These are phyloP conservation scores for Ophioninae sp. DNA, from an alignment of 2,888 invertebrate genomes.

Conservation along the genomic window DNA sequence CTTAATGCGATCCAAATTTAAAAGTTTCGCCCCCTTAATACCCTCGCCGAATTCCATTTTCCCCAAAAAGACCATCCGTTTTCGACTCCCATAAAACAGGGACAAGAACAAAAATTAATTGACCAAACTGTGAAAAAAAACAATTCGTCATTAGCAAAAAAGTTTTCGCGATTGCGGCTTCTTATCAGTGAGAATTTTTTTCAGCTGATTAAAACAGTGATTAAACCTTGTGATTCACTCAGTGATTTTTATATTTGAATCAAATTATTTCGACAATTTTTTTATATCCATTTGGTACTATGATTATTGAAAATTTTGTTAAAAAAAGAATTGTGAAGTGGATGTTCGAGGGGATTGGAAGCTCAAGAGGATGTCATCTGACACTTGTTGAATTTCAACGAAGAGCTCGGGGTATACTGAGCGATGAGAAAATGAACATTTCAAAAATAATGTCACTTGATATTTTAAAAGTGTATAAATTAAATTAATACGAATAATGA, in stretches of 20 bases:
- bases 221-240: too few species aligned
- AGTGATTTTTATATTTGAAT: too few species aligned
- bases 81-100: background rate
- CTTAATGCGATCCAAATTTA: slow-evolving; percentile 63
- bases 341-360: too few species aligned
- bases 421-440: slow-evolving; percentile 14
- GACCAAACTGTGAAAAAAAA: background rate
- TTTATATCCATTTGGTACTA: background rate
- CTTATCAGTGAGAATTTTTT: too few species aligned
- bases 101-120: background rate
- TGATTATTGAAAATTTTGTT: background rate
- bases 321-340: too few species aligned
- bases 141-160: background rate
- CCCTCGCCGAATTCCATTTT: slow-evolving; percentile 2
- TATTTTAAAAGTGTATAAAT: slow-evolving; percentile 1
- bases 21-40: slow-evolving; percentile 56
- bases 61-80: background rate
- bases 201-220: too few species aligned
- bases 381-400: slow-evolving; percentile 22
- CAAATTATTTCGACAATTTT: background rate
- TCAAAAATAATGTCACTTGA: slow-evolving; percentile 17
- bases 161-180: background rate
- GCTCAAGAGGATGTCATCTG: background rate
- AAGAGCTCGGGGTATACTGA: background rate
- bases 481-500: too few species aligned